A percentile compares a stretch with the other conserved stretches of the same genome.
phyloP scores from a whole-genome alignment of 2,797 vertebrate genomes.

The Pangasius krempfi region DNA sequence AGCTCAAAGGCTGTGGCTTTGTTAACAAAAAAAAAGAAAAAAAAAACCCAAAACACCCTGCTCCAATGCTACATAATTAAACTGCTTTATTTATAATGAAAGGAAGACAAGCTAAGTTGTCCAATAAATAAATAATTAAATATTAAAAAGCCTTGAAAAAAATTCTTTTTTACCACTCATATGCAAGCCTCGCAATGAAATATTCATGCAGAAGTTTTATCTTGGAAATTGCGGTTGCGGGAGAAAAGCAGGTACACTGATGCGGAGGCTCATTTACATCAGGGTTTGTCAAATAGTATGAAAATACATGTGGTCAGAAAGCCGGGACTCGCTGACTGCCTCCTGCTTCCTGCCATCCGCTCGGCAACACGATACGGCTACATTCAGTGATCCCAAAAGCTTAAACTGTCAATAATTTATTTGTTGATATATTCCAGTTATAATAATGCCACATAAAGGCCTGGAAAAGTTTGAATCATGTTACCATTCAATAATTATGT shows the following conservation, averaged over 20 bases:
- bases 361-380: background rate
- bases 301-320: slow-evolving; percentile 20
- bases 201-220: slow-evolving; percentile 3
- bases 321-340: background rate
- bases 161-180: background rate
- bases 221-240: background rate
- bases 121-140: slow-evolving; percentile 27
- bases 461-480: background rate
- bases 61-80: slow-evolving; percentile 34
- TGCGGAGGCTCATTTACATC: slow-evolving; percentile 17
- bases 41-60: background rate
- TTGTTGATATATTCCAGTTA: slow-evolving; percentile 5
- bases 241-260: slow-evolving; percentile 9
- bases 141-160: slow-evolving; percentile 19
- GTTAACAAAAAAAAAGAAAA: background rate
- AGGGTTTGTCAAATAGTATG: slow-evolving; percentile 15
- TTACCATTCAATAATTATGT: background rate
- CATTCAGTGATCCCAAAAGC: background rate
- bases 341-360: background rate
- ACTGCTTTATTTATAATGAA: slow-evolving; percentile 25
- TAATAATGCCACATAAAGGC: slow-evolving; percentile 17
- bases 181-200: slow-evolving; percentile 6
- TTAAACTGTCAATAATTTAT: slow-evolving; percentile 21
- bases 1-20: slow-evolving; percentile 2
- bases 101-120: no score